These are phyloP conservation scores for Holacanthus passer DNA, from an alignment of 2,113 vertebrate species.

Conservation along the genomic window DNA sequence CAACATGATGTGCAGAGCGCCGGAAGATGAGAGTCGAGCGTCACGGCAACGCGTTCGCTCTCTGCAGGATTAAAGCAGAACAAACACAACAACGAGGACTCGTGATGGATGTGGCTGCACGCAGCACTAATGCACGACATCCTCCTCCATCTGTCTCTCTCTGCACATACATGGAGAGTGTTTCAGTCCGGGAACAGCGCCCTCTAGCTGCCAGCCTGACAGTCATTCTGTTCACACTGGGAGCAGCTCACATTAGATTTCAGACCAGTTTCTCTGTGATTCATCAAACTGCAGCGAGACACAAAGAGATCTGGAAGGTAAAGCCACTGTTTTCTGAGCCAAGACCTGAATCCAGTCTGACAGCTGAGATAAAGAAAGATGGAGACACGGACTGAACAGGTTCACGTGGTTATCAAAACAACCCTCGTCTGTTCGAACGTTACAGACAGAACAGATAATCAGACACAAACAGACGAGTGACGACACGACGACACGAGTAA, in stretches of 20 bases:
- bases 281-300: neutral
- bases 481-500: no score
- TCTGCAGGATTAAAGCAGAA: slow-evolving; percentile 35
- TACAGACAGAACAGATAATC: no score
- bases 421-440: no score
- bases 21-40: slow-evolving; percentile 53
- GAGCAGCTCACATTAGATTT: neutral
- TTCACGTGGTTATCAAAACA: no score
- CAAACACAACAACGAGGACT: slow-evolving; percentile 21
- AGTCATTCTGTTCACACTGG: neutral
- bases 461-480: no score
- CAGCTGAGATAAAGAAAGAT: no score
- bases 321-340: no score
- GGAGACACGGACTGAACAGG: no score
- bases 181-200: neutral
- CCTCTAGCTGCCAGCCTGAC: slow-evolving; percentile 9
- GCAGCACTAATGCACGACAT: neutral
- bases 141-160: neutral
- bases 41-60: slow-evolving; percentile 39
- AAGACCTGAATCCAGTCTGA: no score
- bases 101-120: neutral
- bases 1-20: slow-evolving; percentile 57
- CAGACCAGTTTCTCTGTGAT: neutral
- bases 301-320: no score
- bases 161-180: neutral